Evolutionary conservation across 2,797 vertebrate genomes (phyloP), one percentile per base, ranked within the genome.

Genomic region (Neomorphus geoffroyi): DNA sequence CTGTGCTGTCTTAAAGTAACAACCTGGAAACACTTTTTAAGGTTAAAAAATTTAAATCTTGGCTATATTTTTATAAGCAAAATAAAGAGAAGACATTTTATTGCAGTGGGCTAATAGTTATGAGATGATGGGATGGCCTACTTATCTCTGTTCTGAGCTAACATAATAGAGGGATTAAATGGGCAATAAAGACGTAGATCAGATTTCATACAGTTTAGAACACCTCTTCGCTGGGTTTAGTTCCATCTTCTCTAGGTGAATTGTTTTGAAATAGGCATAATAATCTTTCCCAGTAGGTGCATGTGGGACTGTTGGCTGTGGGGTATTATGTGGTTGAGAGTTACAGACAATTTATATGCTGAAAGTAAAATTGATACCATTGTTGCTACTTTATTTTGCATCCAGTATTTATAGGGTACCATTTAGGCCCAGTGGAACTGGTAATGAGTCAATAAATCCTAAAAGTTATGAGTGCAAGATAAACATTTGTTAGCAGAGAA

Each of bases 1-100:
- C 50, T 91, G 35, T 80, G 39, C 26, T 87, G 33, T 80, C 89
- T 93, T 86, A 79, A 91, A 93, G 79, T 48, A 80, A 72, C 70
- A 51, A 78, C 43, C 56, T 70, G 77, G 54, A 78, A 91, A 60
- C 13, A 27, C 16, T 56, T 79, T 73, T 72, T 51, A 39, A 81
- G 21, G 26, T 51, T 33, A 26, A 80, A 85, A 67, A 21, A 16
- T 17, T 2, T 4, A 35, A 61, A 46, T 60, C 30, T 60, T 4
- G 2, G 13, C 28, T 48, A 11, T 32, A n/a, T 35, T 11, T 74
- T 84, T 74, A 41, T 50, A 53, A 67, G 14, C 41, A 74, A 77
- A 67, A 80, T 70, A n/a, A 88, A 82, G 24, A 37, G 18, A 73
- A 16, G 30, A 35, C 4, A 8, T 69, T 78, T 61, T 78, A 18